Conservation (phyloP, 2,797 vertebrate species). For the Oreonectes daqikongensis region DNA sequence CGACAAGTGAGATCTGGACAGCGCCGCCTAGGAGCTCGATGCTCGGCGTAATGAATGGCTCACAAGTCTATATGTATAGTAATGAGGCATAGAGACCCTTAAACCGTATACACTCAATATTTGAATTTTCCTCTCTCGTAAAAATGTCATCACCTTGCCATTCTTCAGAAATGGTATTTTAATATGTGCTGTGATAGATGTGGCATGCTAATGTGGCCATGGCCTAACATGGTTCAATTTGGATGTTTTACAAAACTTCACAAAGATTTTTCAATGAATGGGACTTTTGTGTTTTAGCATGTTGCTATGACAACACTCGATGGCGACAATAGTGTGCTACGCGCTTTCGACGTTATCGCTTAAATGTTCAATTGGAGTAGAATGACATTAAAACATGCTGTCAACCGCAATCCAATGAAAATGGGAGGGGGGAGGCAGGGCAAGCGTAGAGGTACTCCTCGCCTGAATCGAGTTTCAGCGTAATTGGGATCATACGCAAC, state of each 20-base stretch:
- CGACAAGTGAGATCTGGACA: conserved; percentile 56
- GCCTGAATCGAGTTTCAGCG: conserved; percentile 83
- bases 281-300: conserved; percentile 23
- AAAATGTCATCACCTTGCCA: conserved; percentile 44
- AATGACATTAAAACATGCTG: conserved; percentile 70
- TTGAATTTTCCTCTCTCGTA: conserved; percentile 40
- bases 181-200: conserved; percentile 31
- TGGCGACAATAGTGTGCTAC: conserved; percentile 37
- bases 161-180: conserved; percentile 40
- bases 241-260: conserved; percentile 23
- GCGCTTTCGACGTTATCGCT: conserved; percentile 69
- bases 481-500: conserved; percentile 90
- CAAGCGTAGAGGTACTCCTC: conserved; percentile 78
- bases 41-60: conserved; percentile 61
- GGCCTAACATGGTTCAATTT: not conserved
- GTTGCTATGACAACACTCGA: conserved; percentile 16
- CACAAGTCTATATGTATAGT: conserved; percentile 50
- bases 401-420: conserved; percentile 85
- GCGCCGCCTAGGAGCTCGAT: conserved; percentile 55
- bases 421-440: conserved; percentile 77
- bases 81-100: conserved; percentile 53
- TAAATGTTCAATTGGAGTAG: conserved; percentile 68
- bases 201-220: not conserved
- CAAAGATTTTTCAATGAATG: conserved; percentile 41
- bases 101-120: conserved; percentile 39